Base-by-base conservation (phyloP, 92 coral and sea anemone genomes). In the Phenganax stokvisi region DNA sequence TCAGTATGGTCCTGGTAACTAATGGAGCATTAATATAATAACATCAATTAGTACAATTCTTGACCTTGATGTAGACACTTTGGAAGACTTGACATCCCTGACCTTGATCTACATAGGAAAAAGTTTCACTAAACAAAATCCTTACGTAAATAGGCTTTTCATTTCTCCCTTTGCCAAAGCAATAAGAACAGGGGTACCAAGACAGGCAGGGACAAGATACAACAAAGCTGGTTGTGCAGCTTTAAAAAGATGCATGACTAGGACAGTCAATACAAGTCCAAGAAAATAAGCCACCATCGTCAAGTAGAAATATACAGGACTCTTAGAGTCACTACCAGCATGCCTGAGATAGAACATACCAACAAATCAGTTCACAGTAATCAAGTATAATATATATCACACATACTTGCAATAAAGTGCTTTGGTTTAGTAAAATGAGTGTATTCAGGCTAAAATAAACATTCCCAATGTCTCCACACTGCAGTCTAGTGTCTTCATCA, bases 161-260 rank as follows among this genome's bases (percentile, higher is more conserved):
- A 96, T 70, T 75, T 96, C 99, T 59, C 99, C 99, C 78, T 93
- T 88, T 27, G 87, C 72, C 56, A 96, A 85, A 37, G 99, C 99
- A 51, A 96, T 83, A 15, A 85, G 15, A 28, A 96, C 62, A 0
- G 99, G 99, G 58, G 97, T 89, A 10, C 97, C 99, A 57, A 96
- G 92, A 62, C 99, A 96, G 3, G 99, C 99, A 57, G 99, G 99
- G 58, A 96, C 99, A 82, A 96, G 84, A 84, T 96, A 96, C 87
- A 96, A 76, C 59, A 96, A 90, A 81, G 99, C 99, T 55, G 99
- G 99, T 71, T 96, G 99, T 55, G 99, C 99, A 9, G 99, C 99
- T 63, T 92, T 96, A 84, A 96, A 96, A 27, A 89, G 88, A 86
- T 96, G 99, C 99, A 96, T 96, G 61, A 96, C 96, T 58, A 96